A percentile compares a stretch with the other conserved stretches of the same genome.
Evolutionary conservation across 1,140 invertebrate genomes (phyloP).

Genomic region (Nilaparvata lugens): DNA sequence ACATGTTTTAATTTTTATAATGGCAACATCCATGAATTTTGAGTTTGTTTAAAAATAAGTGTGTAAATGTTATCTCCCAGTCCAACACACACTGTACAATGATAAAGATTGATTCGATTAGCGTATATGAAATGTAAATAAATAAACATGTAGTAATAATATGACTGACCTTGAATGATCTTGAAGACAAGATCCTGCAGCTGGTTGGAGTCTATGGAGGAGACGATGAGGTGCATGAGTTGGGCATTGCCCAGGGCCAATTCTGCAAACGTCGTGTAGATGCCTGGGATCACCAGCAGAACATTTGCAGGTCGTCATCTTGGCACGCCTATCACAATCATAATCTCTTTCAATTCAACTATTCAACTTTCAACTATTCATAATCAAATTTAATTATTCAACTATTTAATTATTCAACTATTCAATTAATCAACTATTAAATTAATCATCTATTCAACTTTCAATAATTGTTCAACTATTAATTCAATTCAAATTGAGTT

Average conservation of each 20-base stretch:
- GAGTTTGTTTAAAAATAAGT: no score
- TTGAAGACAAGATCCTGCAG: constrained; percentile 82
- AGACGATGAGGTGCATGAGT: constrained; percentile 76
- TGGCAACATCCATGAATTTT: no score
- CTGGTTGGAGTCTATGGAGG: constrained; percentile 78
- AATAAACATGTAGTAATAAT: constrained; percentile 36
- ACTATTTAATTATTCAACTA: no score
- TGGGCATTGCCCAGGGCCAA: constrained; percentile 77
- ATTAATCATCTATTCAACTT: no score
- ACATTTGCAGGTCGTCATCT: constrained; percentile 74
- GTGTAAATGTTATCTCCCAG: background rate
- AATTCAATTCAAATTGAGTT: no score
- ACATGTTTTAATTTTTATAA: no score
- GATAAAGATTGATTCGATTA: constrained; percentile 40
- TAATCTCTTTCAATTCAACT: no score
- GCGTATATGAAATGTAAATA: no score
- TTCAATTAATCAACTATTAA: no score
- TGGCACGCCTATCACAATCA: constrained; percentile 56
- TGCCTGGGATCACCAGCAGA: constrained; percentile 85
- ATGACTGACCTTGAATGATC: constrained; percentile 73
- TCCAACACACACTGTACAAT: background rate
- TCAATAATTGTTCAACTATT: no score
- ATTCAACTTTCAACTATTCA: no score
- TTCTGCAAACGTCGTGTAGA: constrained; percentile 83
- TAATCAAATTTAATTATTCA: no score